Conservation (phyloP, 2,888 invertebrate genomes). For the Allolobophora icterica region DNA sequence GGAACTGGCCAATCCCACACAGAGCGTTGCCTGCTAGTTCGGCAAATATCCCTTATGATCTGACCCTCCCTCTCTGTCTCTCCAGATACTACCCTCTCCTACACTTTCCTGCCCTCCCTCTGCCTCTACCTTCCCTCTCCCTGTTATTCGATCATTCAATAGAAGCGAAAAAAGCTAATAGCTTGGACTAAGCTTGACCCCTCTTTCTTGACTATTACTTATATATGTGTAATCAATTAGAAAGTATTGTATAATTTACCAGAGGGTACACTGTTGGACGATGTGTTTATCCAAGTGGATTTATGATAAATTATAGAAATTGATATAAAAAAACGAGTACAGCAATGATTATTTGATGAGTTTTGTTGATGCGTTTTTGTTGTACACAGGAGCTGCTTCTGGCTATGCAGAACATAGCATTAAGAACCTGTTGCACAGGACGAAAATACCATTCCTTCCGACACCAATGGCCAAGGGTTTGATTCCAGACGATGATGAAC, state of each 20-base stretch:
- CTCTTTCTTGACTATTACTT: too few species aligned
- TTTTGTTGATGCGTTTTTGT: background rate
- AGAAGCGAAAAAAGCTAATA: too few species aligned
- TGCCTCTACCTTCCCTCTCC: too few species aligned
- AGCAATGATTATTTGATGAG: background rate
- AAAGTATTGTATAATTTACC: too few species aligned
- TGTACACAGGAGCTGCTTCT: constrained; percentile 75
- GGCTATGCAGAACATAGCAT: constrained; percentile 77
- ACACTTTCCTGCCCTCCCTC: too few species aligned
- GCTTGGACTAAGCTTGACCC: too few species aligned
- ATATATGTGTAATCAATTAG: too few species aligned
- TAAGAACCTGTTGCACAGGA: constrained; percentile 74
- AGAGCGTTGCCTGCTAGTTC: background rate
- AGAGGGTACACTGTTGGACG: too few species aligned
- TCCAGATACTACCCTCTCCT: too few species aligned
- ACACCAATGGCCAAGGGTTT: constrained; percentile 87
- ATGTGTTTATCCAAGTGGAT: too few species aligned
- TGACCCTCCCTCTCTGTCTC: too few species aligned
- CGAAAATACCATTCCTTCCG: constrained; percentile 85
- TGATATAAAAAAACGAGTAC: background rate
- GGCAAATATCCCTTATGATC: too few species aligned
- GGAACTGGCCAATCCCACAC: background rate
- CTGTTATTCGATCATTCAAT: background rate
- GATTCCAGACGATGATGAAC: constrained; percentile 68
- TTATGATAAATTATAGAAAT: background rate